A percentile compares a stretch with the other conserved stretches of the same genome.
These are phyloP conservation scores for Ochlodes sylvanus DNA, from an alignment of 2,888 invertebrate species.

Conservation along the genomic window DNA sequence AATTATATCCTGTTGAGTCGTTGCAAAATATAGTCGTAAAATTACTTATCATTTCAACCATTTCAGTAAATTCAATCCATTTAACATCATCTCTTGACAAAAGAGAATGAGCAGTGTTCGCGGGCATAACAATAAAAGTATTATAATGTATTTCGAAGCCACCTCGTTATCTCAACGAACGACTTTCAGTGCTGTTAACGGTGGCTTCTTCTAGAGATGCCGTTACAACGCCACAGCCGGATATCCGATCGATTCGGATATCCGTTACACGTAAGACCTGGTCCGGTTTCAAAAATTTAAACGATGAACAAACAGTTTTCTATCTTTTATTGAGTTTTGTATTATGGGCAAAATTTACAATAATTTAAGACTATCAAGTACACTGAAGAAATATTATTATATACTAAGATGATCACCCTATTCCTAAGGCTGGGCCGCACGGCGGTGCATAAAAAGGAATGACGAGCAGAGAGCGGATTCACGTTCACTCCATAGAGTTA, in stretches of 20 bases:
- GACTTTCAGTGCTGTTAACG: constrained; percentile 1
- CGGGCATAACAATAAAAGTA: constrained; percentile 1
- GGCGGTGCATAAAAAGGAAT: too few relatives aligned
- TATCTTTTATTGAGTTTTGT: too few relatives aligned
- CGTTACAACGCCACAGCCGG: background rate
- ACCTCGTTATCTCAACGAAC: constrained; percentile 8
- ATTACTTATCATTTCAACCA: constrained; percentile 1
- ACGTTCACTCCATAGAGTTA: too few relatives aligned
- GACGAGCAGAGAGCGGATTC: too few relatives aligned
- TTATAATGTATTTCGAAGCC: constrained; percentile 11
- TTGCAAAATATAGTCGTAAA: background rate
- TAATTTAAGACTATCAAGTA: too few relatives aligned
- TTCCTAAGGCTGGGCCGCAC: too few relatives aligned
- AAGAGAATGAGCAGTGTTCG: background rate
- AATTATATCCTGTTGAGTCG: background rate
- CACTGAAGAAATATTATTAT: too few relatives aligned
- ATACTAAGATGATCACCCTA: too few relatives aligned
- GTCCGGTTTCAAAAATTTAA: too few relatives aligned
- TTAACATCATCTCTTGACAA: constrained; percentile 5
- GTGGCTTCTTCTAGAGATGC: background rate
- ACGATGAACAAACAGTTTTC: too few relatives aligned
- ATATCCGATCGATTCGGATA: background rate
- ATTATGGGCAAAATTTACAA: too few relatives aligned
- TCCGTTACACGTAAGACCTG: too few relatives aligned
- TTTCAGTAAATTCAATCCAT: constrained; percentile 9